Base-by-base conservation (phyloP, 2,797 vertebrate genomes). In the Hydrocynus forskahlii region DNA sequence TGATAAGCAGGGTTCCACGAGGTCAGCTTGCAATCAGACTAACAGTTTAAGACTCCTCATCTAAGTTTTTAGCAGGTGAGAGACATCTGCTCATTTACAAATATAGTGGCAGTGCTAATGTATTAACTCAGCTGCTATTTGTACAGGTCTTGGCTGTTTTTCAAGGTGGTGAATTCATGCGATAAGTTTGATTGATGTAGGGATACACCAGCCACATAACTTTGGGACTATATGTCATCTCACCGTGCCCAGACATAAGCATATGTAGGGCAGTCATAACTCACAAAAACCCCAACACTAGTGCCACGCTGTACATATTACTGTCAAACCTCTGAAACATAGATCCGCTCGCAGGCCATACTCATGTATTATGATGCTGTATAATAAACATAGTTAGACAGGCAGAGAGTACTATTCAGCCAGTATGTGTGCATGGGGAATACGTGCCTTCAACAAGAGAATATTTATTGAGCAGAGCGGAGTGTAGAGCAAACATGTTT, bases 381-480 rank as follows among this genome's bases (percentile, higher is more conserved):
- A 86, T 80, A 80, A 85, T 86, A 82, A 86, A 86, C 81, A 85
- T 43, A 38, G 64, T 66, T 45, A 71, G 81, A 74, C 54, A 80
- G 72, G 75, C 81, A 75, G 21, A 59, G 60, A 69, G 68, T 52
- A 79, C 29, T 63, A 45, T 76, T 82, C 59, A 55, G 38, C 63
- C 48, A 78, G 67, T 70, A 76, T 77, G 35, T 78, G 81, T 77
- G 76, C 79, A 78, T 67, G 66, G 86, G 83, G 81, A 85, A 82
- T 81, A 83, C 76, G 81, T 59, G 57, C 68, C 70, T 83, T 85
- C 81, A 79, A 83, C 55, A 35, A 60, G 73, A 29, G 57, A 76
- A 78, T 85, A 86, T 88, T 85, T 85, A 86, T 85, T 82, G 78
- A 80, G 63, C 81, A 75, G 79, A 82, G 85, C 79, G 76, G 64